Base-by-base conservation (phyloP, 2,113 vertebrate species). In the Hemiprocne comata region DNA sequence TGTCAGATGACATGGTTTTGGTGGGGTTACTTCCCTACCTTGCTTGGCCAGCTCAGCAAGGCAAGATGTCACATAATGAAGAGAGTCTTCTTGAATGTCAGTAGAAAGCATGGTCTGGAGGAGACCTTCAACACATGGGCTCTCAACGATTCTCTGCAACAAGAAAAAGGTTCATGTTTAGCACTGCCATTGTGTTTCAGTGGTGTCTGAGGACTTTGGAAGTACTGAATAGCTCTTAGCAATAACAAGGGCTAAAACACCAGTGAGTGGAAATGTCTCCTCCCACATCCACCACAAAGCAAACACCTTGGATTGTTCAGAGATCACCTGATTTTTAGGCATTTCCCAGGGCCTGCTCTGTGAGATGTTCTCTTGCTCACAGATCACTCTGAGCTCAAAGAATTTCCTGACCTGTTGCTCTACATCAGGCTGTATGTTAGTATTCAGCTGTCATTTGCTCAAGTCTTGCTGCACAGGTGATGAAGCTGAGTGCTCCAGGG, bases 31-130 rank as follows among this genome's bases (percentile, higher is more conserved):
- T 84, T 72, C 75, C 94, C 72, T 97, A 98, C 98, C 97, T 94
- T 97, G 67, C 77, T 97, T 96, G 58, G 96, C 76, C 54, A 98
- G 89, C 72, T 97, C 97, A 65, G 95, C 96, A 71, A 98, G 95
- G 89, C 97, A 98, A 62, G 93, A 91, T 57, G 77, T 96, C 85
- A 98, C 94, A 3, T 92, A 97, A 58, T 12, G 24, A 85, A 98
- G 94, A 34, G 93, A 88, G 24, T 98, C 97, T n/a, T 97, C 97
- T 42, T 88, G 73, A 80, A 70, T 6, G 14, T 84, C 23, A 0
- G 73, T 61, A 74, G 80, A 93, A 67, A 95, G 89, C 75, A 98
- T 31, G 53, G 93, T 87, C 69, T 95, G 91, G 21, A 98, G 79
- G 40, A 98, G 94, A 64, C 92, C 94, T 87, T 97, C 80, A 7